Evolutionary conservation across 2,797 vertebrate genomes (phyloP).

Genomic region (Hafferia zeledoni): DNA sequence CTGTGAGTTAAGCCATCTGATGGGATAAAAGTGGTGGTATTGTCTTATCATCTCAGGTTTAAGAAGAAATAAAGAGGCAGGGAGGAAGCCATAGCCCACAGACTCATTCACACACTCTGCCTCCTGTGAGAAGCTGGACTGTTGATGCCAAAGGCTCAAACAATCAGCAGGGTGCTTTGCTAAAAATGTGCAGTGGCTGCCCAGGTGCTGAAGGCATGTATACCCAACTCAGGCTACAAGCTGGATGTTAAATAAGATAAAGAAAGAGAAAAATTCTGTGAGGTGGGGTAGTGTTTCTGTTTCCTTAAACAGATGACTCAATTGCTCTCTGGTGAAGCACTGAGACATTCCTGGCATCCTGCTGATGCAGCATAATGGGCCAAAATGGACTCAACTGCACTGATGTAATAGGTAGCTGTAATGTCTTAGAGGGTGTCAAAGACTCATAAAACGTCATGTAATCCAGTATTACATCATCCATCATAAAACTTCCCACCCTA

Average conservation of each 20-base stretch:
- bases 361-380: neutral
- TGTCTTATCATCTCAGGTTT: neutral
- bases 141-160: neutral
- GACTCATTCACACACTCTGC: neutral
- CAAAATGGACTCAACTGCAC: neutral
- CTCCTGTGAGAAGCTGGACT: neutral
- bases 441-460: neutral
- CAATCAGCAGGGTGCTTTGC: neutral
- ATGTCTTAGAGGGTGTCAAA: neutral
- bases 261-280: neutral
- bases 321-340: neutral
- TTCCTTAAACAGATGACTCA: neutral
- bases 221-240: neutral
- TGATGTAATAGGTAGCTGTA: neutral
- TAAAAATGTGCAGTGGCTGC: neutral
- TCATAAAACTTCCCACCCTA: neutral
- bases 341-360: neutral
- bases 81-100: neutral
- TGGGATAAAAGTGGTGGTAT: neutral
- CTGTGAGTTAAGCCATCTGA: neutral
- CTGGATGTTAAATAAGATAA: neutral
- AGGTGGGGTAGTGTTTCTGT: neutral
- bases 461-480: neutral
- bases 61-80: neutral
- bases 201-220: neutral